Evolutionary conservation across 1,140 invertebrate genomes (phyloP).

Genomic region (Planococcus citri): DNA sequence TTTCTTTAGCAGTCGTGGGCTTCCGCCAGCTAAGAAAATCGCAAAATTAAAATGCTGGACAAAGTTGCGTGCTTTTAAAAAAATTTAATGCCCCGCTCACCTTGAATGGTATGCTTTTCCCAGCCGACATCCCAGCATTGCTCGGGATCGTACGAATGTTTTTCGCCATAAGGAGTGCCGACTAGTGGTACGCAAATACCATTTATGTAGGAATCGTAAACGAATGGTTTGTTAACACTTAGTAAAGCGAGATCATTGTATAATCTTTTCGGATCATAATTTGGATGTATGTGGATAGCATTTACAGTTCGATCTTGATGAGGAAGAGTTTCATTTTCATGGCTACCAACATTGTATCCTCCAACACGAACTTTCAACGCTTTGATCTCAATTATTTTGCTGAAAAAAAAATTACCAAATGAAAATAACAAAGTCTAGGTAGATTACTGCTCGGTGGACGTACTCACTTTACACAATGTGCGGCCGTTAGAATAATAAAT

Average conservation of each 20-base stretch:
- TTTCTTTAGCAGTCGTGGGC: too few relatives aligned
- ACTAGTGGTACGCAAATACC: too few relatives aligned
- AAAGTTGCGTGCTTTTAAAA: too few relatives aligned
- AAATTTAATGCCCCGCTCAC: too few relatives aligned
- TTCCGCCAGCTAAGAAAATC: too few relatives aligned
- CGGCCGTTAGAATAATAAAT: constrained; percentile 53
- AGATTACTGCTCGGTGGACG: neutral
- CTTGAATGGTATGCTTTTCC: too few relatives aligned
- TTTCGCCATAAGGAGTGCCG: too few relatives aligned
- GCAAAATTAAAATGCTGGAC: too few relatives aligned
- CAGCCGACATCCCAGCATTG: too few relatives aligned
- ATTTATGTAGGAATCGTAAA: constrained; percentile 34
- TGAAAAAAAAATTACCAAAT: constrained; percentile 19
- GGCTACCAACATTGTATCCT: constrained; percentile 40
- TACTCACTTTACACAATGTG: constrained; percentile 42
- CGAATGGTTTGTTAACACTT: constrained; percentile 33
- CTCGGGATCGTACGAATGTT: too few relatives aligned
- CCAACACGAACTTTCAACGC: constrained; percentile 38
- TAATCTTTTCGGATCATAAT: constrained; percentile 32
- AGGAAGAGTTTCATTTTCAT: constrained; percentile 34
- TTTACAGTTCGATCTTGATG: constrained; percentile 42
- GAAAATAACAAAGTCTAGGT: neutral
- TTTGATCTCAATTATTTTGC: neutral
- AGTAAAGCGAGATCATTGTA: constrained; percentile 40
- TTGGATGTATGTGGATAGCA: constrained; percentile 33